These are phyloP conservation scores for Epizoanthus scotinus DNA, from an alignment of 92 coral and sea anemone genomes.

Conservation along the genomic window DNA sequence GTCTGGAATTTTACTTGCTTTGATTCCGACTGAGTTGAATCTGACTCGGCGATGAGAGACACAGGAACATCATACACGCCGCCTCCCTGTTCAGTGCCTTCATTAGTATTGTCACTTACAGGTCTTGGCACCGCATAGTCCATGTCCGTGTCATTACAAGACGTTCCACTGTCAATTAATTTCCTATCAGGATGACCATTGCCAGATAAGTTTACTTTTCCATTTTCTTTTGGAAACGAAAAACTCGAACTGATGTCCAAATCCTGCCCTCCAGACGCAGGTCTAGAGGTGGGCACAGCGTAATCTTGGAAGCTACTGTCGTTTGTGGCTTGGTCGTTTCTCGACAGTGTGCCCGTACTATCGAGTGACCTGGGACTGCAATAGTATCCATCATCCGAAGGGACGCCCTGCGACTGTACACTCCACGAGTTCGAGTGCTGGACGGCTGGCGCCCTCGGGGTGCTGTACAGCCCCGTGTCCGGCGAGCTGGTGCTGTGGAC, in stretches of 20 bases:
- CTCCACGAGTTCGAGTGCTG: slow-evolving; percentile 10
- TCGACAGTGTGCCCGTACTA: slow-evolving; percentile 17
- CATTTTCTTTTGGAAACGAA: slow-evolving; percentile 6
- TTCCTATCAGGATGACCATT: not conserved
- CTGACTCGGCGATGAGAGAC: slow-evolving; percentile 14
- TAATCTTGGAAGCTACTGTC: slow-evolving; percentile 23
- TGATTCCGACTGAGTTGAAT: not conserved
- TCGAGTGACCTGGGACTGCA: slow-evolving; percentile 34
- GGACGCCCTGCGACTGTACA: not conserved
- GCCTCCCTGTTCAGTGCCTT: not conserved
- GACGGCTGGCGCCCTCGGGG: slow-evolving; percentile 14
- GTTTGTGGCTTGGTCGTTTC: slow-evolving; percentile 10
- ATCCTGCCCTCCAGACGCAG: slow-evolving; percentile 23
- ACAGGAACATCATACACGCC: slow-evolving; percentile 51
- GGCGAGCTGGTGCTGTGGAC: not conserved
- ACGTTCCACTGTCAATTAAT: slow-evolving; percentile 8
- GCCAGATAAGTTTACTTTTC: not conserved
- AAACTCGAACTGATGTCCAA: slow-evolving; percentile 32
- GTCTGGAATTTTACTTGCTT: not conserved
- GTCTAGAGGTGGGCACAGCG: slow-evolving; percentile 32
- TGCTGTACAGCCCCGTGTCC: slow-evolving; percentile 26
- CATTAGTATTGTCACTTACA: not conserved
- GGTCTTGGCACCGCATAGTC: slow-evolving; percentile 64
- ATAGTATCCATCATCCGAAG: slow-evolving; percentile 20
- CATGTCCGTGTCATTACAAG: slow-evolving; percentile 30